phyloP scores from a whole-genome alignment of 2,888 invertebrate species.

The Sinotaia quadrata region DNA sequence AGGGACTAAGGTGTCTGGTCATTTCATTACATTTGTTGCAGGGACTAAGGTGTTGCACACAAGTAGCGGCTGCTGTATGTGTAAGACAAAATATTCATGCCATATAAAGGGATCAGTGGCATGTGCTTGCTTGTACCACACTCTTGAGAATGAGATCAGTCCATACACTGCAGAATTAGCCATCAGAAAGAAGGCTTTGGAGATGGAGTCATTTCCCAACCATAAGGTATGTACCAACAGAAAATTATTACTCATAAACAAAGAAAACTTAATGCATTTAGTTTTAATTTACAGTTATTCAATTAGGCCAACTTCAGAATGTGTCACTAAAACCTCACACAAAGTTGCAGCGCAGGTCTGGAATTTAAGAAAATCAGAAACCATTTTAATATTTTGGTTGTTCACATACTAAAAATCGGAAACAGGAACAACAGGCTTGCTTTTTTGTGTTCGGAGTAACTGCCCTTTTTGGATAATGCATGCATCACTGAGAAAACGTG shows the following conservation, averaged over 20 bases:
- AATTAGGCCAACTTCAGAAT: background rate
- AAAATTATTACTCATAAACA: too few relatives aligned
- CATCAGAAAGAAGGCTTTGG: constrained; percentile 27
- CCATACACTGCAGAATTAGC: constrained; percentile 17
- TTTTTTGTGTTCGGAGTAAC: too few relatives aligned
- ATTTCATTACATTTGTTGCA: background rate
- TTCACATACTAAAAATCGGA: too few relatives aligned
- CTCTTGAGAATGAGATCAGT: background rate
- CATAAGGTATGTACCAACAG: constrained; percentile 11
- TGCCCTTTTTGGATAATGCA: too few relatives aligned
- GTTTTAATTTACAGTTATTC: too few relatives aligned
- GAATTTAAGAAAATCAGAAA: background rate
- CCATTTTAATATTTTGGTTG: too few relatives aligned
- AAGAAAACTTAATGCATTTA: too few relatives aligned
- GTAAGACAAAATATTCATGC: constrained; percentile 14
- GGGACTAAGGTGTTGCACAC: constrained; percentile 14
- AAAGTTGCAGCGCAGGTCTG: background rate
- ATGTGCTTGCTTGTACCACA: constrained; percentile 29
- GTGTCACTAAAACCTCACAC: background rate
- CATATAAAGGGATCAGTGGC: background rate
- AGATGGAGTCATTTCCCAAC: constrained; percentile 20
- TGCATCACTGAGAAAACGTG: too few relatives aligned
- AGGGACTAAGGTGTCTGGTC: too few relatives aligned
- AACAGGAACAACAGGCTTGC: too few relatives aligned
- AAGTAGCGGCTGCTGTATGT: constrained; percentile 19